Evolutionary conservation across 2,888 invertebrate genomes (phyloP).

Genomic region (Oscheius sp.): DNA sequence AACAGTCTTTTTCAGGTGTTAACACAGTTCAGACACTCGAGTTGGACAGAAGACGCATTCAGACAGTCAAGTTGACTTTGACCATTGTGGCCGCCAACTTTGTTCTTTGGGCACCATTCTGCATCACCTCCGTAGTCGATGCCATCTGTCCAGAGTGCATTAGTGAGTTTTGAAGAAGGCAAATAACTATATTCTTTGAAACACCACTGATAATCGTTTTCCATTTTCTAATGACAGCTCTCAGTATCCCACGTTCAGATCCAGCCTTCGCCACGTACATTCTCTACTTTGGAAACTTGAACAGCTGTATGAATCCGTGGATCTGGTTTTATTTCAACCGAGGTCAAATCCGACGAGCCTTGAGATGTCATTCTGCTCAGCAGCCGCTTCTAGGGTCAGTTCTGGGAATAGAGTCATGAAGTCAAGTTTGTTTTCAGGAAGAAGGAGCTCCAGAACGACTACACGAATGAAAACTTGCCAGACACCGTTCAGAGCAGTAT

Average conservation of each 20-base stretch:
- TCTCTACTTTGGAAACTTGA: constrained; percentile 81
- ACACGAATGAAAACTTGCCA: constrained; percentile 6
- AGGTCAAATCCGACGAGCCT: constrained; percentile 51
- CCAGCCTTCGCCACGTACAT: constrained; percentile 76
- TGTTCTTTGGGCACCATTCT: constrained; percentile 81
- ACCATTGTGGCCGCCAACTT: constrained; percentile 79
- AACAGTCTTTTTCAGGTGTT: background rate
- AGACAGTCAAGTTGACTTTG: constrained; percentile 76
- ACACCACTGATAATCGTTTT: background rate
- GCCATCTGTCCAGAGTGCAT: constrained; percentile 66
- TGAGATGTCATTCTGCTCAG: constrained; percentile 39
- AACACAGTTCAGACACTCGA: constrained; percentile 51
- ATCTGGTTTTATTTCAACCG: constrained; percentile 77
- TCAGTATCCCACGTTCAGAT: constrained; percentile 45
- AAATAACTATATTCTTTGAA: background rate
- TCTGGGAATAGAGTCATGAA: background rate
- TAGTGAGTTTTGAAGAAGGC: constrained; percentile 74
- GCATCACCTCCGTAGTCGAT: constrained; percentile 74
- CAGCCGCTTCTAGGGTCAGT: constrained; percentile 20
- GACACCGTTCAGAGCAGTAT: constrained; percentile 23
- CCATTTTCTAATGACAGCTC: background rate
- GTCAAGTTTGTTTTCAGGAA: background rate
- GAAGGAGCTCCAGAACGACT: background rate
- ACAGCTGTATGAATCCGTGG: constrained; percentile 81
- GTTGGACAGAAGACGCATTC: constrained; percentile 72